Conservation (phyloP, 2,797 vertebrate genomes). For the Cygnus olor region DNA sequence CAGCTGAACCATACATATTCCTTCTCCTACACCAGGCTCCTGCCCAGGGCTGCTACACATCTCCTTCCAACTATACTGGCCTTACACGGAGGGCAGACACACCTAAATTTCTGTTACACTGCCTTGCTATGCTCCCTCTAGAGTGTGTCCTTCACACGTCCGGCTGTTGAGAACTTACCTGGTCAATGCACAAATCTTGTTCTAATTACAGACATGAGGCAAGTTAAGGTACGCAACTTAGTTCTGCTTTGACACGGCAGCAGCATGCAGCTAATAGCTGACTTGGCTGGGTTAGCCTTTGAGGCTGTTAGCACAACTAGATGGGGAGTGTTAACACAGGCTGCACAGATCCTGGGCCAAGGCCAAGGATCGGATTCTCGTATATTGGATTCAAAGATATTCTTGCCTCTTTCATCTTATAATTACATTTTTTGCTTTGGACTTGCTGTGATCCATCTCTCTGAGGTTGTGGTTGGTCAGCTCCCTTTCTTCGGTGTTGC, state of each 20-base stretch:
- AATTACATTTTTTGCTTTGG: neutral
- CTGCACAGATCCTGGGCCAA: neutral
- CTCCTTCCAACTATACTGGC: neutral
- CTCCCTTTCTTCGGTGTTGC: neutral
- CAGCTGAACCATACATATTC: neutral
- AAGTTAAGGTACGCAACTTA: rapidly evolving
- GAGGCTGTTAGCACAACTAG: neutral
- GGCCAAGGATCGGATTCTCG: neutral
- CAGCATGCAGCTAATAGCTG: neutral
- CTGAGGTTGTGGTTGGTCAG: neutral
- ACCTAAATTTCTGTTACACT: neutral
- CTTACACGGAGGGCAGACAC: neutral
- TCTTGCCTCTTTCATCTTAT: neutral
- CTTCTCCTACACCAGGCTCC: neutral
- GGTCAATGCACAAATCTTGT: neutral
- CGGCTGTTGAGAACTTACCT: neutral
- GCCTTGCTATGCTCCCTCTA: neutral
- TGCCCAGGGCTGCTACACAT: neutral
- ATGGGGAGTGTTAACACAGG: rapidly evolving
- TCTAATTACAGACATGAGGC: neutral
- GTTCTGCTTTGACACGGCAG: neutral
- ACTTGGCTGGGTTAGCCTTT: neutral
- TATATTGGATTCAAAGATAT: neutral
- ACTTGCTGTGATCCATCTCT: neutral
- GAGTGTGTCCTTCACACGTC: rapidly evolving